Base-by-base conservation (phyloP, 2,888 invertebrate species). In the Drosophila pegasa region DNA sequence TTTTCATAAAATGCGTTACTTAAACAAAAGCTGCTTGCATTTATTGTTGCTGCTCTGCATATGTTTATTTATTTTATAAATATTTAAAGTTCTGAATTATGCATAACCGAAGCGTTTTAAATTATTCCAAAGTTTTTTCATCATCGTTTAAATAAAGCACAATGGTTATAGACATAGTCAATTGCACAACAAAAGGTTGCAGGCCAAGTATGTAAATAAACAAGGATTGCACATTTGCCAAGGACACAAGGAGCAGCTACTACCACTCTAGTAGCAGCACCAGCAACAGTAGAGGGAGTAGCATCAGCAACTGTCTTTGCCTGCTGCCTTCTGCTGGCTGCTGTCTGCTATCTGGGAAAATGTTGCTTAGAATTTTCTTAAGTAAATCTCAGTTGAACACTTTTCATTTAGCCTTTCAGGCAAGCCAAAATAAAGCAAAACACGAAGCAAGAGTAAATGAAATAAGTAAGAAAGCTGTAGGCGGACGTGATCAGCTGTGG, bases 361-460 rank as follows among this genome's bases (percentile, higher is more conserved):
- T 71, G 67, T 67, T 78, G 71, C 68, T 71, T 72, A 51, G 69
- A 66, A 71, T 78, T 85, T 83, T 41, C 70, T 70, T 74, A 83
- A 84, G 72, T 71, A 71, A 88, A 87, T 78, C 80, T 82, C 71
- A 76, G 71, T 75, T 73, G 71, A 86, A 80, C 68, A 68, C 74
- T 77, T 74, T 89, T 79, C 78, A 86, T 79, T 85, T 73, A 69
- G 59, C 68, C 65, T 71, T 83, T 85, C 69, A 80, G 45, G n/a
- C 47, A 43, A 14, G 47, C 27, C 45, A 16, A 45, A 33, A 20
- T 29, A 41, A 45, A n/a, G 16, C 27, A 6, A 61, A 56, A 60
- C 37, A 5, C 48, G 20, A 33, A 55, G 37, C 9, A 48, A 25
- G 16, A 12, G 29, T 45, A 64, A 71, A 63, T 41, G 48, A 20